A percentile compares a stretch with the other conserved stretches of the same genome.
Evolutionary conservation across 2,797 vertebrate species (phyloP).

Genomic region (Coranthus polyacanthus): DNA sequence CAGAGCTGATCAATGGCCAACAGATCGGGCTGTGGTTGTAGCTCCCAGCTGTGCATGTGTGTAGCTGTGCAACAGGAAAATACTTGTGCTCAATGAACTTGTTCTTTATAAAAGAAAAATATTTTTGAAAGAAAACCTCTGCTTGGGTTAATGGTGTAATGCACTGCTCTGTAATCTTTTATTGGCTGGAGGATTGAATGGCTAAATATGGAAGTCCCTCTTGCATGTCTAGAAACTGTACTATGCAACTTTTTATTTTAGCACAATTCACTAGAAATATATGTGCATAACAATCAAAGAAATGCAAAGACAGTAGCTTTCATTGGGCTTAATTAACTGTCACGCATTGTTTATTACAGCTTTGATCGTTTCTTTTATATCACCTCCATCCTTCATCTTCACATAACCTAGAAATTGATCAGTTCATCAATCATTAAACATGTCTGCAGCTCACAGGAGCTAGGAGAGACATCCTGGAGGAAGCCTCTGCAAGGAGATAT

Average conservation of each 20-base stretch:
- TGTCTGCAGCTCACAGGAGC: constrained; percentile 31
- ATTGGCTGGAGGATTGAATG: background rate
- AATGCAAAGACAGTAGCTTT: constrained; percentile 25
- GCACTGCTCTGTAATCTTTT: background rate
- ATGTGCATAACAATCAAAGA: background rate
- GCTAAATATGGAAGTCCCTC: background rate
- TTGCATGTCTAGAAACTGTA: no score
- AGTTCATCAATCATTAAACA: constrained; percentile 49
- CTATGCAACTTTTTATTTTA: background rate
- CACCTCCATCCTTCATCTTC: constrained; percentile 30
- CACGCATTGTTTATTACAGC: constrained; percentile 45
- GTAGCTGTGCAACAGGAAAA: constrained; percentile 1
- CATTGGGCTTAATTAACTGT: constrained; percentile 40
- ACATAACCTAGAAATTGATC: constrained; percentile 45
- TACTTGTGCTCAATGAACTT: constrained; percentile 1
- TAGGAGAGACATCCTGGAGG: constrained; percentile 22
- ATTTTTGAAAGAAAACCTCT: background rate
- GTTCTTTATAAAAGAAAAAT: background rate
- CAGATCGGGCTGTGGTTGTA: constrained; percentile 13
- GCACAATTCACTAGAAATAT: background rate
- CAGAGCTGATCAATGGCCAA: constrained; percentile 1
- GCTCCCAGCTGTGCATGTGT: constrained; percentile 21
- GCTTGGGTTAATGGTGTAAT: background rate
- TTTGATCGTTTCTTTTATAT: constrained; percentile 21
- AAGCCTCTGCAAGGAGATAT: constrained; percentile 6